Evolutionary conservation across 2,888 invertebrate species (phyloP).

Genomic region (Eurois occulta): DNA sequence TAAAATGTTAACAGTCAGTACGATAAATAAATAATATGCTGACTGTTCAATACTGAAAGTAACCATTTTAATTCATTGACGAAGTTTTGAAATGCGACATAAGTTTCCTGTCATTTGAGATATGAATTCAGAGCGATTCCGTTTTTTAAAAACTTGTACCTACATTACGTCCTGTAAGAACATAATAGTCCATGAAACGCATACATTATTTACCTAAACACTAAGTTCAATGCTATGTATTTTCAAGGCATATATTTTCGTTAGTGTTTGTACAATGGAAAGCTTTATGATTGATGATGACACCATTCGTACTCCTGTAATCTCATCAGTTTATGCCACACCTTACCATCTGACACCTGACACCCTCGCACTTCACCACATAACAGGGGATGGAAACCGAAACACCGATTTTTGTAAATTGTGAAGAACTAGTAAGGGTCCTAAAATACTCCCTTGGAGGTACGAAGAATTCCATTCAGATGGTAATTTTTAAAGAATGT

Average conservation of each 20-base stretch:
- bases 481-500: not conserved
- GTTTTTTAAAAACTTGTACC: not conserved
- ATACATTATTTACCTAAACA: constrained; percentile 3
- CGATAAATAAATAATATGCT: constrained; percentile 34
- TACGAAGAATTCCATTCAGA: not conserved
- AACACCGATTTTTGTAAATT: not conserved
- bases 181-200: not conserved
- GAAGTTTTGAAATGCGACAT: not conserved
- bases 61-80: not conserved
- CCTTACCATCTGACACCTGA: not conserved
- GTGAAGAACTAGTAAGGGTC: not conserved
- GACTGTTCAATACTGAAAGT: constrained; percentile 5
- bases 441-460: constrained; percentile 25
- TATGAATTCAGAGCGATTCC: not conserved
- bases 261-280: not conserved
- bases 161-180: not conserved
- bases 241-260: not conserved
- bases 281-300: not conserved
- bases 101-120: not conserved
- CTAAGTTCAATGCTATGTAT: not conserved
- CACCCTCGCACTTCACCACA: not conserved
- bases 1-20: constrained; percentile 20
- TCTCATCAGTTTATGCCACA: not conserved
- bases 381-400: not conserved
- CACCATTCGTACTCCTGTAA: not conserved